Evolutionary conservation across 2,888 invertebrate species (phyloP).

Genomic region (Rhingia campestris): DNA sequence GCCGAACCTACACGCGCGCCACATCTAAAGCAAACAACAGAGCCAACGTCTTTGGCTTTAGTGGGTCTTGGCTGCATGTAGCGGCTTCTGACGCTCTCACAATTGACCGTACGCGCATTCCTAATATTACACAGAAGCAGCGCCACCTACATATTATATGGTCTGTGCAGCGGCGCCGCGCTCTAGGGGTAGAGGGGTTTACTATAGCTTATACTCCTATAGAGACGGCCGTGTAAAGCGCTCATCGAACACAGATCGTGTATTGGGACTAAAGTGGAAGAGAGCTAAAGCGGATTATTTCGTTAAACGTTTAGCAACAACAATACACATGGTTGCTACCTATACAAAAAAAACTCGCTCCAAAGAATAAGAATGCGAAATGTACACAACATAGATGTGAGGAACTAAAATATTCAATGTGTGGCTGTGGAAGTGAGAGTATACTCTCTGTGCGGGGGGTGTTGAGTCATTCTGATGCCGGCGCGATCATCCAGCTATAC

Average conservation of each 20-base stretch:
- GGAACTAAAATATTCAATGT: constrained; percentile 26
- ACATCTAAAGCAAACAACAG: constrained; percentile 59
- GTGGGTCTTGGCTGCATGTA: constrained; percentile 48
- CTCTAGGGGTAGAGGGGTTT: constrained; percentile 4
- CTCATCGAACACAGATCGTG: constrained; percentile 51
- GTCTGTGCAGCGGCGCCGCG: not conserved
- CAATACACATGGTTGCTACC: constrained; percentile 21
- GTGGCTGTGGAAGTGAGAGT: constrained; percentile 15
- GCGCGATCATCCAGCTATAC: too few species aligned
- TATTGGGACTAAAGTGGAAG: constrained; percentile 36
- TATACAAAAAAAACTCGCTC: constrained; percentile 24
- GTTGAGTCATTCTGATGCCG: too few species aligned
- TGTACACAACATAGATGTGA: constrained; percentile 14
- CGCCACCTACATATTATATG: constrained; percentile 56
- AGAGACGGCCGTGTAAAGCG: constrained; percentile 8
- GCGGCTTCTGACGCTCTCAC: constrained; percentile 69
- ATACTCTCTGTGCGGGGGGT: not conserved
- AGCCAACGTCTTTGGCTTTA: constrained; percentile 48
- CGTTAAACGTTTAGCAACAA: constrained; percentile 32
- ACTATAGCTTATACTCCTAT: constrained; percentile 8
- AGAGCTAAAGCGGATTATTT: constrained; percentile 62
- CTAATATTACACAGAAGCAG: constrained; percentile 62
- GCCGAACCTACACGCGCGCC: constrained; percentile 60
- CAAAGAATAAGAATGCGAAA: constrained; percentile 60
- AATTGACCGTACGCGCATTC: constrained; percentile 62